Conservation (phyloP, 2,113 vertebrate genomes). For the Grantiella picta region DNA sequence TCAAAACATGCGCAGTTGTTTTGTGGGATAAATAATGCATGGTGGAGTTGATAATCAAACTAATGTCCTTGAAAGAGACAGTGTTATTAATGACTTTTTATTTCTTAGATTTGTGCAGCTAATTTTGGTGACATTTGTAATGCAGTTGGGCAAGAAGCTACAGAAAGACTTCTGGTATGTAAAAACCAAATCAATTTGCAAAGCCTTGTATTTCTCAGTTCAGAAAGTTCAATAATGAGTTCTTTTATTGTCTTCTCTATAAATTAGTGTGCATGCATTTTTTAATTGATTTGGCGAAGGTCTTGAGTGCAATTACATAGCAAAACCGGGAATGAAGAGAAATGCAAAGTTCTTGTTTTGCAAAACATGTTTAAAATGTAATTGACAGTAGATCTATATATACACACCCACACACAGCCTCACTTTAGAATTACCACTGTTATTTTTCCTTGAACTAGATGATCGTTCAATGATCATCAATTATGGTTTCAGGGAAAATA, state of each 20-base stretch:
- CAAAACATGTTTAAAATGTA: not conserved
- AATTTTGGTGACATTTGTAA: conserved; percentile 92
- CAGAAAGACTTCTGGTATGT: conserved; percentile 88
- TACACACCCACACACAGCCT: fast-evolving
- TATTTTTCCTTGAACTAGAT: not conserved
- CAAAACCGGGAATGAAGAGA: not conserved
- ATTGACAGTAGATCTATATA: not conserved
- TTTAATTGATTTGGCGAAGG: not conserved
- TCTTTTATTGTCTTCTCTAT: not conserved
- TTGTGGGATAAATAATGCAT: not conserved
- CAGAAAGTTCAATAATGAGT: not conserved
- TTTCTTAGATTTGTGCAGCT: conserved; percentile 84
- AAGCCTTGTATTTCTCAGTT: not conserved
- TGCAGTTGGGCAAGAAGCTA: conserved; percentile 88
- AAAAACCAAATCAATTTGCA: not conserved
- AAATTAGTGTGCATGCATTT: not conserved
- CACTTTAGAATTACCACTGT: not conserved
- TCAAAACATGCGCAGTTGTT: not conserved
- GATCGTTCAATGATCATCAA: not conserved
- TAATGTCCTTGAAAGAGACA: not conserved
- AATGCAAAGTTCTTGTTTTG: not conserved
- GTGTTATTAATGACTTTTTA: not conserved
- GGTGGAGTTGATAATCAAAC: not conserved
- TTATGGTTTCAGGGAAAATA: not conserved
- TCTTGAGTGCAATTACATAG: not conserved